These are phyloP conservation scores for Macrochelys suwanniensis DNA, from an alignment of 2,797 vertebrate genomes.

Conservation along the genomic window DNA sequence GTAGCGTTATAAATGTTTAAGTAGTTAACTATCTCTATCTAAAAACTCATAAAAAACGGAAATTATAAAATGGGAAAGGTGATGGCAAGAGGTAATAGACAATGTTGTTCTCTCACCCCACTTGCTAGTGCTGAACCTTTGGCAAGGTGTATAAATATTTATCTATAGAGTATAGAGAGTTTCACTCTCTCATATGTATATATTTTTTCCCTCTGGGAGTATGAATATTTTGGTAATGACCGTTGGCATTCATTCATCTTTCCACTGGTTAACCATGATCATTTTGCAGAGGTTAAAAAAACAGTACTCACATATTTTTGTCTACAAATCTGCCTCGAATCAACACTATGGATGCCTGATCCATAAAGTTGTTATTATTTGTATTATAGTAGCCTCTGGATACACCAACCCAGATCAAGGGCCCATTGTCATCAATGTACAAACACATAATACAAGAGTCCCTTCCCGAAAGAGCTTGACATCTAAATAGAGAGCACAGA, in stretches of 20 bases:
- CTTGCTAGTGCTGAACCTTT: background rate
- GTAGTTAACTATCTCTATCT: background rate
- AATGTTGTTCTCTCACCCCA: background rate
- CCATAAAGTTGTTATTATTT: background rate
- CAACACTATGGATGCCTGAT: background rate
- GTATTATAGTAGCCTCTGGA: background rate
- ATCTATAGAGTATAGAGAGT: background rate
- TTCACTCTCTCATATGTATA: background rate
- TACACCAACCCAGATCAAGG: background rate
- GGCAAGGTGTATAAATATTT: background rate
- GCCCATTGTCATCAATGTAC: background rate
- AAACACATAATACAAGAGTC: background rate
- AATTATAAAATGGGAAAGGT: background rate
- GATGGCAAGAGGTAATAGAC: background rate
- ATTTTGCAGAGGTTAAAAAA: background rate
- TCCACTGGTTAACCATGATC: background rate
- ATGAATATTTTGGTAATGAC: background rate
- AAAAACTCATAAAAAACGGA: background rate
- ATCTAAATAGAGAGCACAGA: background rate
- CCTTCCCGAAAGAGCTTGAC: background rate
- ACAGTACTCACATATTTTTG: background rate
- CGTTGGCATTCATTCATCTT: background rate
- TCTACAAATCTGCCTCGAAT: background rate
- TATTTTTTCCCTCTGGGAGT: background rate
- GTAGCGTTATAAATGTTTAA: background rate